These are phyloP conservation scores for Pycnonotus jocosus DNA, from an alignment of 2,113 vertebrate genomes.

Conservation along the genomic window DNA sequence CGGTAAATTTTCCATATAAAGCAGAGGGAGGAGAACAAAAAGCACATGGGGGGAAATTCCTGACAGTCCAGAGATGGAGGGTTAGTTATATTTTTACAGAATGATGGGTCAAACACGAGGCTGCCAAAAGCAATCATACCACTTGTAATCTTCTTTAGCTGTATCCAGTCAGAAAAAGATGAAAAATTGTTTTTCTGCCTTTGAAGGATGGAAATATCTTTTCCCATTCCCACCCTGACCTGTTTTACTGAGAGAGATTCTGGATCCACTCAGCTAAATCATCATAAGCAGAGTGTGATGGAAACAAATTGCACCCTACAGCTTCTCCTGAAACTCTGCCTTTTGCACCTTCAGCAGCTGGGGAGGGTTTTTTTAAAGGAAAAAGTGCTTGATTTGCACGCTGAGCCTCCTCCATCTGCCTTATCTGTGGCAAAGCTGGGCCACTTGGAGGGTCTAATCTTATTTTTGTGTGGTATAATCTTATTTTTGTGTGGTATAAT, in stretches of 20 bases:
- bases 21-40: background rate
- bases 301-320: background rate
- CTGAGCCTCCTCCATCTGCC: background rate
- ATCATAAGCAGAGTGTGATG: background rate
- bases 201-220: constrained; percentile 33
- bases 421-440: constrained; percentile 7
- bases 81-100: background rate
- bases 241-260: background rate
- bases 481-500: background rate
- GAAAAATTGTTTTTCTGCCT: constrained; percentile 47
- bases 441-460: background rate
- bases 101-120: constrained; percentile 2
- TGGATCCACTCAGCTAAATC: constrained; percentile 5
- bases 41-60: background rate
- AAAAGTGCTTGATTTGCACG: constrained; percentile 10
- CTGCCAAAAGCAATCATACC: constrained; percentile 4
- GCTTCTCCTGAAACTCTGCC: constrained; percentile 13
- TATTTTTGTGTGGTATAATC: background rate
- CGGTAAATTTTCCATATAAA: background rate
- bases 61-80: background rate
- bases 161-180: constrained; percentile 27
- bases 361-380: background rate
- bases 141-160: constrained; percentile 38
- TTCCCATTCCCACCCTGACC: background rate
- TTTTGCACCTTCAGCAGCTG: constrained; percentile 12